phyloP scores from a whole-genome alignment of 2,888 invertebrate species.

The Cerastoderma edule region DNA sequence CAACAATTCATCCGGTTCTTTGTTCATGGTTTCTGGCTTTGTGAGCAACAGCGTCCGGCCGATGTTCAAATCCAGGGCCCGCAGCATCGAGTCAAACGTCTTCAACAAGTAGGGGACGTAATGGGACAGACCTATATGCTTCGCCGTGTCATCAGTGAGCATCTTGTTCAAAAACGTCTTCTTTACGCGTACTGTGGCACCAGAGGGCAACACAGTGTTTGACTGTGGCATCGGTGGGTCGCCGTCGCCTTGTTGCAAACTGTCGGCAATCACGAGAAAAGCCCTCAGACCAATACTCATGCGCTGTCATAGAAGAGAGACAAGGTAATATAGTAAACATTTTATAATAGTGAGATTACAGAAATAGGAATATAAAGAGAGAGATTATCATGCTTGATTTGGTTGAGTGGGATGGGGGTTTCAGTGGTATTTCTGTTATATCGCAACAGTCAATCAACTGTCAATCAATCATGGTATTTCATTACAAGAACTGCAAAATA shows the following conservation, averaged over 20 bases:
- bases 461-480: too few species aligned
- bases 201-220: constrained; percentile 96
- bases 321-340: not conserved
- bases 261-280: constrained; percentile 98
- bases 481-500: too few species aligned
- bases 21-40: constrained; percentile 96
- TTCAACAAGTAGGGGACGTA: constrained; percentile 98
- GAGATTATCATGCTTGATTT: too few species aligned
- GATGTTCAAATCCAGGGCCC: constrained; percentile 97
- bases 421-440: too few species aligned
- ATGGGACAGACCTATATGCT: constrained; percentile 97
- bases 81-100: constrained; percentile 97
- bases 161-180: constrained; percentile 97
- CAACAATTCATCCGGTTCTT: constrained; percentile 86
- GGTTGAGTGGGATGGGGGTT: too few species aligned
- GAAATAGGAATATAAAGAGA: too few species aligned
- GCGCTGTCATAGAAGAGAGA: constrained; percentile 84
- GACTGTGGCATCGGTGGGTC: constrained; percentile 99
- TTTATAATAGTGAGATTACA: too few species aligned
- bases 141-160: constrained; percentile 94
- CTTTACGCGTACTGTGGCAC: constrained; percentile 96
- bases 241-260: constrained; percentile 98
- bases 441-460: too few species aligned
- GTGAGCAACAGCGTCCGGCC: constrained; percentile 99
- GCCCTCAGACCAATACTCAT: constrained; percentile 99